Evolutionary conservation across 2,888 invertebrate species (phyloP).

Genomic region (Ypsolopha sequella): DNA sequence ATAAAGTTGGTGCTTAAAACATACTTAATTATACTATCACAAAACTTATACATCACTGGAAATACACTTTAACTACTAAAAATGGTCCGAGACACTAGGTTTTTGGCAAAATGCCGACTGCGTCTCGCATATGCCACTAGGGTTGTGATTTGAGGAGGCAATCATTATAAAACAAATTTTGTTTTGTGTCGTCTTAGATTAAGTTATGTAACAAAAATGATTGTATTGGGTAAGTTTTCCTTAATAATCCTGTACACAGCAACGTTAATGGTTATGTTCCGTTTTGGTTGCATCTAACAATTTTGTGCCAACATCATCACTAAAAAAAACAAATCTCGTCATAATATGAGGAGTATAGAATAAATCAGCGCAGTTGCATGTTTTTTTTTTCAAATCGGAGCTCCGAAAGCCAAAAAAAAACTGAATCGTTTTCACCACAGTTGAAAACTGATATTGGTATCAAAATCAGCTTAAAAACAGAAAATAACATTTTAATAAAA

Average conservation of each 20-base stretch:
- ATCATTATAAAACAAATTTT: neutral
- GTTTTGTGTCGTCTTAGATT: no score
- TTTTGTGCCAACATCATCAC: no score
- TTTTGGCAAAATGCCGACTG: neutral
- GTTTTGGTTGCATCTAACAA: neutral
- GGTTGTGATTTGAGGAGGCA: neutral
- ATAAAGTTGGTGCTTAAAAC: constrained; percentile 63
- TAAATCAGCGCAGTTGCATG: no score
- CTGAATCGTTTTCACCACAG: no score
- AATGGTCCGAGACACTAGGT: neutral
- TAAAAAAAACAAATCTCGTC: no score
- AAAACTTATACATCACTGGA: neutral
- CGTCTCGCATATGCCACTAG: neutral
- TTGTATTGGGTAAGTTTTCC: neutral
- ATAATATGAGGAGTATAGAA: no score
- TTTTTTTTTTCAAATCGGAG: no score
- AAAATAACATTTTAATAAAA: no score
- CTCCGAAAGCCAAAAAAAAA: no score
- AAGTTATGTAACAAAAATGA: neutral
- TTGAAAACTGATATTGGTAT: no score
- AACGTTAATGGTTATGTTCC: neutral
- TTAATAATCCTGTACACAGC: neutral
- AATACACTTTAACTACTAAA: neutral
- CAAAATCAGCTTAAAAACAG: no score
- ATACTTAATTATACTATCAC: neutral